Percentiles rank a stretch among this genome's conserved stretches.
Conservation (phyloP, 2,888 invertebrate genomes). For the Eristalis pertinax region DNA sequence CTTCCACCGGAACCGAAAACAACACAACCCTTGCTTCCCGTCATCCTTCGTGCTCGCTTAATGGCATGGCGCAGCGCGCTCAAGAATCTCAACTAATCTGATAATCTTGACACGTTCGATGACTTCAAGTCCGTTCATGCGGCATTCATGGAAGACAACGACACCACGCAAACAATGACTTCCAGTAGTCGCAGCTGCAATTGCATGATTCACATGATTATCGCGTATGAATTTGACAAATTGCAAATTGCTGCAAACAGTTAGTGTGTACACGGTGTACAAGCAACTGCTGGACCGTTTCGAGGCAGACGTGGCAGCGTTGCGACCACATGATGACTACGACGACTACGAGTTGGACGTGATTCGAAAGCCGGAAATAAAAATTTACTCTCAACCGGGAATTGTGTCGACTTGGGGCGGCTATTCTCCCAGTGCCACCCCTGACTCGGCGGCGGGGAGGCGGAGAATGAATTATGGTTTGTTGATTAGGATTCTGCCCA, state of each 20-base stretch:
- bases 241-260: slow-evolving; percentile 67
- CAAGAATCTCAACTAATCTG: slow-evolving; percentile 37
- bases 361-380: slow-evolving; percentile 69
- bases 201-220: slow-evolving; percentile 64
- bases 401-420: slow-evolving; percentile 21
- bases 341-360: slow-evolving; percentile 34
- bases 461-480: neutral
- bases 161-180: neutral
- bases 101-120: slow-evolving; percentile 67
- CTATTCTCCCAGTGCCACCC: neutral
- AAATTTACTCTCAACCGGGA: slow-evolving; percentile 51
- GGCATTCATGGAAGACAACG: neutral
- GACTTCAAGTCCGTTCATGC: slow-evolving; percentile 6
- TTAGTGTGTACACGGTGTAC: slow-evolving; percentile 11
- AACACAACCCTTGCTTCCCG: neutral
- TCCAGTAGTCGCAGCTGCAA: slow-evolving; percentile 38
- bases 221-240: slow-evolving; percentile 70
- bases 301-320: slow-evolving; percentile 22
- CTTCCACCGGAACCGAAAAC: neutral
- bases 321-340: slow-evolving; percentile 11
- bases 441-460: too few relatives aligned
- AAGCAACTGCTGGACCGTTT: slow-evolving; percentile 24
- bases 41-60: slow-evolving; percentile 4
- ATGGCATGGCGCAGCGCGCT: neutral
- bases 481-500: neutral